Evolutionary conservation across 2,113 vertebrate species (phyloP), one percentile per base, ranked within the genome.

Genomic region (Alligator mississippiensis): DNA sequence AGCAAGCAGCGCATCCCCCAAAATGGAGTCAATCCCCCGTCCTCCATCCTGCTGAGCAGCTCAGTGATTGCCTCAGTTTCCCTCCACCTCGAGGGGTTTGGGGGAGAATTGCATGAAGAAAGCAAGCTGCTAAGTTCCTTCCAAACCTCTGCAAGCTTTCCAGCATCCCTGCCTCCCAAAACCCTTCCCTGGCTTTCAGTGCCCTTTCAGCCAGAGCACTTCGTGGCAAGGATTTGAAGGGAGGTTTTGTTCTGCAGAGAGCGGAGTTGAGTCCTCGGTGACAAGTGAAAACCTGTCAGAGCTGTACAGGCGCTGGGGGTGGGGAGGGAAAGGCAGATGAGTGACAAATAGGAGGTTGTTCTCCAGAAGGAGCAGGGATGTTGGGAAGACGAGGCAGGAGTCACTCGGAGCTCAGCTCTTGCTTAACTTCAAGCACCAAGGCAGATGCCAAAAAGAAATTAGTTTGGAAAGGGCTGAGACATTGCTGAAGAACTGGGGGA

Each of bases 131-230:
- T 89, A 89, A 85, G 61, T 21, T 47, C 27, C 18, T 77, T 58
- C 75, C 55, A 77, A 58, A 84, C 38, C 30, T 93, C 38, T 90
- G 75, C 47, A 47, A 47, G 47, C 47, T 47, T 47, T 47, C 47
- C 47, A 47, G 47, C 47, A 47, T 7, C 21, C 47, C 55, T 8
- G 79, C 9, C 79, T 82, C 85, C n/a, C 61, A 58, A 80, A 85
- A 84, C 24, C 3, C 64, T 38, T 79, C 58, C 15, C 8, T 92
- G 62, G 62, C 93, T 93, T 96, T 70, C 90, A 82, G 80, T 84
- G 79, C 57, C 72, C 66, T 95, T 94, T 93, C 89, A 97, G 70
- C 84, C 17, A 17, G 82, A 94, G 88, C 76, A 93, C 92, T 96
- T 94, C 90, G 76, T 76, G 62, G 60, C 47, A 78, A 54, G 81